phyloP scores from a whole-genome alignment of 2,888 invertebrate genomes.

The Neoscelio sp. region DNA sequence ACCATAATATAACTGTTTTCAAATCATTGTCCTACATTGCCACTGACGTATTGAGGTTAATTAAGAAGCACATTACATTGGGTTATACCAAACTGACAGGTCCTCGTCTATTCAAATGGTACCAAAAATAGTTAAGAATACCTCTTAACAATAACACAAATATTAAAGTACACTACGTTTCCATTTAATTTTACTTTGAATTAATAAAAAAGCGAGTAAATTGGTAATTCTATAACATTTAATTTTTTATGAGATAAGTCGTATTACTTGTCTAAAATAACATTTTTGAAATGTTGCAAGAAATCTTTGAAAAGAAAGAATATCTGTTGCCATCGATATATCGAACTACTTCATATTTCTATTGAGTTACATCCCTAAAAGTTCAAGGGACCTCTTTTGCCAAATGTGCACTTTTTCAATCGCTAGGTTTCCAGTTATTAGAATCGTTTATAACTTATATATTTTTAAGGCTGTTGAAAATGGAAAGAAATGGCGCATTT shows the following conservation, averaged over 20 bases:
- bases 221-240: background rate
- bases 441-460: slow-evolving; percentile 56
- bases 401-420: slow-evolving; percentile 58
- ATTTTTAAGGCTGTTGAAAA: slow-evolving; percentile 34
- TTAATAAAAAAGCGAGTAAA: background rate
- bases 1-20: no score
- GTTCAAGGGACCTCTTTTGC: slow-evolving; percentile 55
- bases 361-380: slow-evolving; percentile 42
- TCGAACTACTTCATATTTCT: slow-evolving; percentile 14
- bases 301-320: slow-evolving; percentile 9
- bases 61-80: no score
- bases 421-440: slow-evolving; percentile 45
- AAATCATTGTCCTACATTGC: no score
- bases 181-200: no score
- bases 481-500: slow-evolving; percentile 33
- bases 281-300: background rate
- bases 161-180: no score
- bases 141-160: no score
- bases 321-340: slow-evolving; percentile 19
- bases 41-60: no score
- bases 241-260: slow-evolving; percentile 8
- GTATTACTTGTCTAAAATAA: no score
- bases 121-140: no score
- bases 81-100: no score
- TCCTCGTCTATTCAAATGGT: no score